These are phyloP conservation scores for Epinotia ramella DNA, from an alignment of 2,888 invertebrate species.

Conservation along the genomic window DNA sequence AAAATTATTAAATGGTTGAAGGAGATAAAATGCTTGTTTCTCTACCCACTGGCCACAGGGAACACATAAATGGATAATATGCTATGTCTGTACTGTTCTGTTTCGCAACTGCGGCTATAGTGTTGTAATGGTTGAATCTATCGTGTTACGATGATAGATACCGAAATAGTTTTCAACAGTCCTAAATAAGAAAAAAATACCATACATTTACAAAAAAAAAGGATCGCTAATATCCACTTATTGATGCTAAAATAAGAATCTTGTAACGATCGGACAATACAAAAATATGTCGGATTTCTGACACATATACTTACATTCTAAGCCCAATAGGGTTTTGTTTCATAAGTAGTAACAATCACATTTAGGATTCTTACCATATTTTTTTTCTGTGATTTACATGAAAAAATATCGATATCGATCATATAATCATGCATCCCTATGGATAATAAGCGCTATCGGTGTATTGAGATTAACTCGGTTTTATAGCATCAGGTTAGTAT, in stretches of 20 bases:
- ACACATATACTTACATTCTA: too few species aligned
- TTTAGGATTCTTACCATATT: not conserved
- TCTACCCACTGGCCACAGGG: not conserved
- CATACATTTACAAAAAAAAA: too few species aligned
- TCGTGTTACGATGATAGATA: not conserved
- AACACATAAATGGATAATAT: not conserved
- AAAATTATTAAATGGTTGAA: not conserved
- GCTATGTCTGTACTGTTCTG: conserved; percentile 5
- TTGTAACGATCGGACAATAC: too few species aligned
- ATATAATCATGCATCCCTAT: conserved; percentile 60
- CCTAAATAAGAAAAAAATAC: too few species aligned
- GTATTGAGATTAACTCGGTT: conserved; percentile 84
- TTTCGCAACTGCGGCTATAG: not conserved
- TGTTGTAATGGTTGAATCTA: conserved; percentile 12
- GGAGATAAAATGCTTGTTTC: not conserved
- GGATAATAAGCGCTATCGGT: conserved; percentile 81
- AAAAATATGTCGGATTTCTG: too few species aligned
- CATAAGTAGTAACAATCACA: too few species aligned
- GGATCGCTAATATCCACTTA: too few species aligned
- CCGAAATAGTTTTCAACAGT: too few species aligned
- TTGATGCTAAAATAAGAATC: too few species aligned
- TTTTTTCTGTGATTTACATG: not conserved
- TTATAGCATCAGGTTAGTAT: conserved; percentile 82
- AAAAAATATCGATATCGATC: conserved; percentile 28
- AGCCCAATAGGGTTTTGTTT: too few species aligned